These are phyloP conservation scores for Petroica traversi DNA, from an alignment of 2,113 vertebrate genomes.

Conservation along the genomic window DNA sequence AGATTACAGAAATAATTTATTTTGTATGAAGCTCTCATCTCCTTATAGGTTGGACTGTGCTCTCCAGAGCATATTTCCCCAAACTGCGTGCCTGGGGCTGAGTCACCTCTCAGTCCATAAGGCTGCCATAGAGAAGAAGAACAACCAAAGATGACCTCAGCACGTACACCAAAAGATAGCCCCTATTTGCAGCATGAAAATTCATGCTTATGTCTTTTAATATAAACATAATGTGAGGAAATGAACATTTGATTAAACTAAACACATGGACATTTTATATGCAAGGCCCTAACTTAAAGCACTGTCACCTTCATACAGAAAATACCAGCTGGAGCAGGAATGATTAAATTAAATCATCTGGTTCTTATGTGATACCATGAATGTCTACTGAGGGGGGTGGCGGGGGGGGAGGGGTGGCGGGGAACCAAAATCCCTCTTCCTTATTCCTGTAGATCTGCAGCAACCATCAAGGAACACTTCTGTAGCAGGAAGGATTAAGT, in stretches of 20 bases:
- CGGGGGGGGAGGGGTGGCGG: too few species aligned
- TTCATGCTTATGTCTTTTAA: conserved; percentile 32
- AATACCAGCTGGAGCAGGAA: conserved; percentile 49
- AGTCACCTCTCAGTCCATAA: background rate
- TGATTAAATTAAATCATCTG: conserved; percentile 64
- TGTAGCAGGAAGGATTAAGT: conserved; percentile 54
- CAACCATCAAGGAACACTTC: conserved; percentile 34
- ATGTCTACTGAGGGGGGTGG: conserved; percentile 41
- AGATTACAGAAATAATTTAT: background rate
- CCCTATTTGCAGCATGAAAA: conserved; percentile 29
- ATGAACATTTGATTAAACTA: conserved; percentile 65
- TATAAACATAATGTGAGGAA: conserved; percentile 20
- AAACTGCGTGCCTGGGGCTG: background rate
- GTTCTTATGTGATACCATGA: conserved; percentile 50
- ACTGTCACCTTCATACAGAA: conserved; percentile 42
- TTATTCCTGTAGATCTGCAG: conserved; percentile 43
- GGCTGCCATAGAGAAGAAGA: background rate
- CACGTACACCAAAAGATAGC: background rate
- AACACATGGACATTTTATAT: conserved; percentile 39
- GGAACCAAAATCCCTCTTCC: background rate
- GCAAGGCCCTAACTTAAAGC: conserved; percentile 53
- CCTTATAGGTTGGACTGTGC: background rate
- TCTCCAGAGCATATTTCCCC: background rate
- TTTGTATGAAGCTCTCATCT: background rate
- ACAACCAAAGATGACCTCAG: background rate